Evolutionary conservation across 2,797 vertebrate genomes (phyloP), one percentile per base, ranked within the genome.

Genomic region (Bradypodion pumilum): DNA sequence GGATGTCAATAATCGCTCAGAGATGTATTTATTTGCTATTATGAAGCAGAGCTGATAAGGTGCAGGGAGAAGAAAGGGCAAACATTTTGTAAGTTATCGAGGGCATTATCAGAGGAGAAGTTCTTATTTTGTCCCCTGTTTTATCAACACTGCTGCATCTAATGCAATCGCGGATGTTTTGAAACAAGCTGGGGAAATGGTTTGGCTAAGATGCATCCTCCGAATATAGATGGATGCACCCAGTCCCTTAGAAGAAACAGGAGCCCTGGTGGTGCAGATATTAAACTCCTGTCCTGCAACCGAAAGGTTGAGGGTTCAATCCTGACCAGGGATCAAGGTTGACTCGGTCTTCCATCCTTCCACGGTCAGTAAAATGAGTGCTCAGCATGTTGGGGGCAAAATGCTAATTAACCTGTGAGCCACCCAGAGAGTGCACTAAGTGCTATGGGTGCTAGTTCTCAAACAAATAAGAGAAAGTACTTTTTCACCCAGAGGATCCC

Each of bases 11-110:
- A 87, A 79, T 84, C 81, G 82, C 29, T 77, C 88, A 87, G 69
- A 93, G 90, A 90, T 65, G 68, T 32, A 62, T 91, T 91, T 89
- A 83, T 86, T 85, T 84, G 78, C 84, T 88, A 37, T 37, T 80
- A 62, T 16, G 73, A 84, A 89, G 82, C 81, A 21, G 69, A 29
- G 27, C 73, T 86, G 91, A 91, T 91, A 91, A 92, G 68, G 70
- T 37, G 87, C 89, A 75, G 19, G 3, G 66, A 60, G 69, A 37
- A 77, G 59, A 59, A 66, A 29, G 13, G 5, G 25, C 37, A 27
- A n/a, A n/a, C 60, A 32, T 19, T 19, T 87, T 86, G 52, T 49
- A 83, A 81, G 85, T 82, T 66, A 89, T 84, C 88, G 88, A 92
- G 91, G 91, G n/a, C 86, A 74, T 89, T 65, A 76, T 1, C 59